These are phyloP conservation scores for Choloepus hoffmanni DNA, from an alignment of 2,113 vertebrate genomes.

Conservation along the genomic window DNA sequence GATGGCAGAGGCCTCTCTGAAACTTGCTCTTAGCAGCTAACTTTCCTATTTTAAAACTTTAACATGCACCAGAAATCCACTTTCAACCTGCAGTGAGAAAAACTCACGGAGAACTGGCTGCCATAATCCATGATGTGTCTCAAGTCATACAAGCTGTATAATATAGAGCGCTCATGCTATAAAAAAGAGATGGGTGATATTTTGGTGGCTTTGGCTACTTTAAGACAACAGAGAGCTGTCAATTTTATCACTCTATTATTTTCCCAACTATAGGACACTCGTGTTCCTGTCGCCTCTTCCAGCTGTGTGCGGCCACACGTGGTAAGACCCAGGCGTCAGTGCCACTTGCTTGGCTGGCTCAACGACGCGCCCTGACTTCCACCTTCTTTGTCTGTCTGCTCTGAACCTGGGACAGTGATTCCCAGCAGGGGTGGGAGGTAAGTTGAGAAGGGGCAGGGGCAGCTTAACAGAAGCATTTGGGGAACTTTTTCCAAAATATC, in stretches of 20 bases:
- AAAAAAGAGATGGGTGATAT: slow-evolving; percentile 74
- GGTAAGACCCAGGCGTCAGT: background rate
- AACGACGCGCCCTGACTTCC: accelerated
- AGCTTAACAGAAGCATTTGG: background rate
- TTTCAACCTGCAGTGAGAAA: slow-evolving; percentile 51
- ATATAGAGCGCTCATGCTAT: slow-evolving; percentile 61
- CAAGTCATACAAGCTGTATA: slow-evolving; percentile 55
- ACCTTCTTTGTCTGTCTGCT: background rate
- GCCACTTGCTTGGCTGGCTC: background rate
- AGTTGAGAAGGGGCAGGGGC: background rate
- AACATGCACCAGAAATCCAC: slow-evolving; percentile 57
- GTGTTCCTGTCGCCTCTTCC: background rate
- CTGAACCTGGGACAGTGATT: background rate
- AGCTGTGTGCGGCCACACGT: background rate
- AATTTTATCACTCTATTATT: background rate
- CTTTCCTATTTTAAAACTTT: slow-evolving; percentile 71
- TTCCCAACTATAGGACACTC: background rate
- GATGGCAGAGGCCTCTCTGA: background rate
- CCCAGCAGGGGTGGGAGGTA: background rate
- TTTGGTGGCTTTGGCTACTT: slow-evolving; percentile 59
- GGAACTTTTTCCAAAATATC: background rate
- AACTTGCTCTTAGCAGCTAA: background rate
- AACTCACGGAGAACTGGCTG: slow-evolving; percentile 27
- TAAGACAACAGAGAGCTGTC: background rate
- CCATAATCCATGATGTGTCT: background rate